phyloP scores from a whole-genome alignment of 2,888 invertebrate genomes.

The Spicauda simplicius region DNA sequence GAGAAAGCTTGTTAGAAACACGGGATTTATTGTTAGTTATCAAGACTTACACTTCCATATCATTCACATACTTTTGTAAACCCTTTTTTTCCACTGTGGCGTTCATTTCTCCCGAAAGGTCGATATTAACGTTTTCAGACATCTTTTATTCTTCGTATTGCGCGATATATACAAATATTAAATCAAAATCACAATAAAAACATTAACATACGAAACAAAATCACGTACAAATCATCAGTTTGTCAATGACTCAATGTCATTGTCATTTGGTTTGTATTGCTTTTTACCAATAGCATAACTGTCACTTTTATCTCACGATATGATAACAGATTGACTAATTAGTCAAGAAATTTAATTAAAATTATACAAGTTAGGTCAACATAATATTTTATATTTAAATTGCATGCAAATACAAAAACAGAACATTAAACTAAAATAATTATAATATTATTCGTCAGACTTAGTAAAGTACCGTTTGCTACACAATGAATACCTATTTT shows the following conservation, averaged over 20 bases:
- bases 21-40: slow-evolving; percentile 44
- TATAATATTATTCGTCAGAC: no score
- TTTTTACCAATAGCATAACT: not conserved
- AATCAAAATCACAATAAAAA: not conserved
- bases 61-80: slow-evolving; percentile 82
- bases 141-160: slow-evolving; percentile 48
- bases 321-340: not conserved
- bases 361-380: not conserved
- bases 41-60: slow-evolving; percentile 78
- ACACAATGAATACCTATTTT: no score
- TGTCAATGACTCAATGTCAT: not conserved
- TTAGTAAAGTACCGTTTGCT: no score
- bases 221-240: not conserved
- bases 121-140: slow-evolving; percentile 79
- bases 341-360: not conserved
- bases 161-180: not conserved
- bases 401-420: no score
- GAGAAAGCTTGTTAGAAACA: slow-evolving; percentile 12
- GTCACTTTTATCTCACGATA: not conserved
- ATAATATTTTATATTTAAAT: no score
- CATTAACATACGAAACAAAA: no score
- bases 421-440: no score
- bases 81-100: slow-evolving; percentile 74
- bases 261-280: no score
- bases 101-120: slow-evolving; percentile 78